These are phyloP conservation scores for Seriola dumerili DNA, from an alignment of 2,113 vertebrate genomes.

Conservation along the genomic window DNA sequence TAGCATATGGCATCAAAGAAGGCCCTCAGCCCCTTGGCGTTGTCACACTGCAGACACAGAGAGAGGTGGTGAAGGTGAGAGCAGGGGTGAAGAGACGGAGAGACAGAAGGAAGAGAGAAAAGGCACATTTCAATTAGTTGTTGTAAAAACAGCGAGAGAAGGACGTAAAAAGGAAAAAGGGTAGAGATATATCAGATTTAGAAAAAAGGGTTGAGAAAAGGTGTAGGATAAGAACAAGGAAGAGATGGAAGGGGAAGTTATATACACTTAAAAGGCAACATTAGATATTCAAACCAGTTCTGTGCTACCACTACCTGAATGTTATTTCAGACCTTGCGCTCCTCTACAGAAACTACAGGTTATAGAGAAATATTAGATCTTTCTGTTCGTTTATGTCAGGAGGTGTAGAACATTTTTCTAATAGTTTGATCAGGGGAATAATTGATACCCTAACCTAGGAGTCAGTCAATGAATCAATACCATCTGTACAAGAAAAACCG, in stretches of 20 bases:
- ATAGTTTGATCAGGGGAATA: not conserved
- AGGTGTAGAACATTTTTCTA: too few relatives aligned
- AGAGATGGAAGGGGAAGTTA: not conserved
- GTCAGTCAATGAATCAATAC: constrained; percentile 15
- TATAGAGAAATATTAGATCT: not conserved
- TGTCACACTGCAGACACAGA: constrained; percentile 90
- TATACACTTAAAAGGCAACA: not conserved
- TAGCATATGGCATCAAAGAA: constrained; percentile 99
- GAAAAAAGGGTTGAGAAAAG: not conserved
- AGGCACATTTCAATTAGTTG: not conserved
- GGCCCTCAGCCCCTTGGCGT: constrained; percentile 97
- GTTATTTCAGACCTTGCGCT: not conserved
- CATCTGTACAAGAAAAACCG: not conserved
- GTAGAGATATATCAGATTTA: not conserved
- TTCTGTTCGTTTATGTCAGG: not conserved
- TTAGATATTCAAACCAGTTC: not conserved
- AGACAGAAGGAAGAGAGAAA: constrained; percentile 24
- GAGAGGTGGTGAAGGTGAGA: not conserved
- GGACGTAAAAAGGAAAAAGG: not conserved
- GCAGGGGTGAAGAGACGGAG: not conserved
- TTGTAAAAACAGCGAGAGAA: not conserved
- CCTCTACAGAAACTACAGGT: not conserved
- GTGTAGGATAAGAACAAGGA: too few relatives aligned
- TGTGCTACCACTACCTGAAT: not conserved
- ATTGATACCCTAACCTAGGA: not conserved